phyloP scores from a whole-genome alignment of 2,797 vertebrate species.

The Sebastes iracundus region DNA sequence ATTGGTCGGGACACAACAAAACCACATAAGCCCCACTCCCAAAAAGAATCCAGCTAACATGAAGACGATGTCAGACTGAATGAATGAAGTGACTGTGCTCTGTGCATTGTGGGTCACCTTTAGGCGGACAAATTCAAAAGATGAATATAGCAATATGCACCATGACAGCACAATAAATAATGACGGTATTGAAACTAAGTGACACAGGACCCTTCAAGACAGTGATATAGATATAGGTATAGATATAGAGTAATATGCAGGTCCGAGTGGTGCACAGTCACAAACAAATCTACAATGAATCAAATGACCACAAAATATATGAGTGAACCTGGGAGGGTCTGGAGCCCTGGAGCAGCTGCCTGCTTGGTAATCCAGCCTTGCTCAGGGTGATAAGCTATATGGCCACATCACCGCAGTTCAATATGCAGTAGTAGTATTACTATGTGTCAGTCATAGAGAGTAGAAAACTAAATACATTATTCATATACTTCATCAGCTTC shows the following conservation, averaged over 20 bases:
- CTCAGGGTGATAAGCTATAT: not conserved
- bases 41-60: no score
- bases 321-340: not conserved
- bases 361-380: not conserved
- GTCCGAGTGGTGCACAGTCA: not conserved
- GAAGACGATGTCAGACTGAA: no score
- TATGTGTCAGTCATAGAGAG: not conserved
- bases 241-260: no score
- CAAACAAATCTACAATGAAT: not conserved
- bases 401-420: not conserved
- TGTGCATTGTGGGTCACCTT: no score
- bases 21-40: no score
- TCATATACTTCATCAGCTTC: not conserved
- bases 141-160: not conserved
- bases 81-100: no score
- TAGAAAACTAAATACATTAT: not conserved
- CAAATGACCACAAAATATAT: not conserved
- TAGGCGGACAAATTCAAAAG: no score
- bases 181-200: not conserved
- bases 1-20: not conserved
- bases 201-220: not conserved
- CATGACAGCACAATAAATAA: not conserved
- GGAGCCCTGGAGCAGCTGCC: not conserved
- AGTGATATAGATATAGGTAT: no score
- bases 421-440: no score